phyloP scores from a whole-genome alignment of 1,140 invertebrate genomes.

The Maniola jurtina region DNA sequence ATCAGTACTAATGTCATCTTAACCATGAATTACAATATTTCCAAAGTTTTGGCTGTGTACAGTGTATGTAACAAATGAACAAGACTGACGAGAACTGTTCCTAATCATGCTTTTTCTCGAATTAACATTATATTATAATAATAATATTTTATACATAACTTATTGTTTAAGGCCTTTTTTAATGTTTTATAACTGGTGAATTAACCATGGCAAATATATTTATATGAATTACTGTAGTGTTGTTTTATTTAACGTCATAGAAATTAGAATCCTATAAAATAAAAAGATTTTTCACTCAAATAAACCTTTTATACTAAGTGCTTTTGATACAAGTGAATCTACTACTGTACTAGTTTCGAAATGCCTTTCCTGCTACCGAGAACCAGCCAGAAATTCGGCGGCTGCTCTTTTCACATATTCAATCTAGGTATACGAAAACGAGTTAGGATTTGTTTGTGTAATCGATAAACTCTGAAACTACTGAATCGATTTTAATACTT shows the following conservation, averaged over 20 bases:
- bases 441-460: too few species aligned
- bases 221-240: slow-evolving; percentile 33
- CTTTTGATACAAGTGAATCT: too few species aligned
- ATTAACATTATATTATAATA: slow-evolving; percentile 32
- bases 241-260: slow-evolving; percentile 25
- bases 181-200: slow-evolving; percentile 35
- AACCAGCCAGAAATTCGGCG: too few species aligned
- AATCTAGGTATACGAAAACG: too few species aligned
- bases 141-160: slow-evolving; percentile 14
- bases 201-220: slow-evolving; percentile 46
- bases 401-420: too few species aligned
- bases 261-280: neutral
- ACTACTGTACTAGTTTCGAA: too few species aligned
- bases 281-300: too few species aligned
- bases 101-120: slow-evolving; percentile 37
- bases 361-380: too few species aligned
- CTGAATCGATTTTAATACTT: too few species aligned
- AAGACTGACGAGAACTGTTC: slow-evolving; percentile 41
- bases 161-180: slow-evolving; percentile 21
- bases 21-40: slow-evolving; percentile 10
- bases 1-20: neutral
- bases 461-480: too few species aligned
- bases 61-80: slow-evolving; percentile 20
- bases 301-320: too few species aligned
- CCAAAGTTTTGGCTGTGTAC: slow-evolving; percentile 43